Evolutionary conservation across 2,797 vertebrate species (phyloP).

Genomic region (Synanceia verrucosa): DNA sequence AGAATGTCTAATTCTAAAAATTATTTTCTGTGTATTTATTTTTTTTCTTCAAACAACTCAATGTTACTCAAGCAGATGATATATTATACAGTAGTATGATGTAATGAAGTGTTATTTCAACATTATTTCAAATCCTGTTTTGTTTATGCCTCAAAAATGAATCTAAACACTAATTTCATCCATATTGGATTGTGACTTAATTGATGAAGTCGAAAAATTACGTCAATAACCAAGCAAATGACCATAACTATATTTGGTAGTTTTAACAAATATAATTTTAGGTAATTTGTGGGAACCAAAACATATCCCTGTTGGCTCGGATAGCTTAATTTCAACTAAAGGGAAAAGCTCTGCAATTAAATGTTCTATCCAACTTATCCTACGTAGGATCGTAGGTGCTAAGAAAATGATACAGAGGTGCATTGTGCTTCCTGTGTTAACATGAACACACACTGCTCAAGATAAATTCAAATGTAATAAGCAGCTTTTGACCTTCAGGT

Average conservation of each 20-base stretch:
- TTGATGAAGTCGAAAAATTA: too few relatives aligned
- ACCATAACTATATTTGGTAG: too few relatives aligned
- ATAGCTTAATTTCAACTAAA: neutral
- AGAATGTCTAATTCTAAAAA: too few relatives aligned
- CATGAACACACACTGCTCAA: neutral
- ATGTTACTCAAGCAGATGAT: too few relatives aligned
- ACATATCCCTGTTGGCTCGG: neutral
- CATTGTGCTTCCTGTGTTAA: neutral
- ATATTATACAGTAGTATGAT: too few relatives aligned
- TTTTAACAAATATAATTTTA: neutral
- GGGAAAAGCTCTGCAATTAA: neutral
- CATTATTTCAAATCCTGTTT: too few relatives aligned
- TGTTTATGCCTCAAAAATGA: too few relatives aligned
- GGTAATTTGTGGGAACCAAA: neutral
- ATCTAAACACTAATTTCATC: too few relatives aligned
- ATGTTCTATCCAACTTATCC: neutral
- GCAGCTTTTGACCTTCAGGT: neutral
- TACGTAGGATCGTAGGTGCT: neutral
- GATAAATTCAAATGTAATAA: neutral
- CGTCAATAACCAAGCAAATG: neutral
- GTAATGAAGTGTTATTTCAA: too few relatives aligned
- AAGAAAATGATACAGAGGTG: neutral
- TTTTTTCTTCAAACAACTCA: too few relatives aligned
- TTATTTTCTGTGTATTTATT: too few relatives aligned
- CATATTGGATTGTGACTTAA: too few relatives aligned